A percentile compares a stretch with the other conserved stretches of the same genome.
Evolutionary conservation across 2,888 invertebrate genomes (phyloP).

Genomic region (Panzeria rudis): DNA sequence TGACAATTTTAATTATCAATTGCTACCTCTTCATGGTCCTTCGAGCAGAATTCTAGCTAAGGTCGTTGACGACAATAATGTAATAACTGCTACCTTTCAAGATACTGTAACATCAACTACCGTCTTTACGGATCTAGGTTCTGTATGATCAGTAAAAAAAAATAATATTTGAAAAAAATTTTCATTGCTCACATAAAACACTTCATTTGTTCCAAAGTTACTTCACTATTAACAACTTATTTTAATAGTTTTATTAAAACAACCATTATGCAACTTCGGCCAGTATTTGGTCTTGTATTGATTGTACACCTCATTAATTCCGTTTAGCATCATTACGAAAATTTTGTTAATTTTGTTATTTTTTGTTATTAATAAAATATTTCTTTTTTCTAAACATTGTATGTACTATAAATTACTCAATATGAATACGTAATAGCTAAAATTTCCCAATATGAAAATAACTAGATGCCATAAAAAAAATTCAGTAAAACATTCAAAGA

Average conservation of each 20-base stretch:
- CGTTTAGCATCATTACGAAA: slow-evolving; percentile 38
- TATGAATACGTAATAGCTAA: slow-evolving; percentile 62
- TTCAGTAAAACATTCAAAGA: slow-evolving; percentile 69
- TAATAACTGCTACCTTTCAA: too few relatives aligned
- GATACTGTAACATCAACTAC: too few relatives aligned
- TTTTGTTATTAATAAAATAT: slow-evolving; percentile 18
- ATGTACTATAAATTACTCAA: slow-evolving; percentile 57
- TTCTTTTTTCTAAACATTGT: slow-evolving; percentile 24
- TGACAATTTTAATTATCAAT: background rate
- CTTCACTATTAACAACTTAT: background rate
- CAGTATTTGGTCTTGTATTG: background rate
- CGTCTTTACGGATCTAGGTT: too few relatives aligned
- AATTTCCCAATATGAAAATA: slow-evolving; percentile 42
- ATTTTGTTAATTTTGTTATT: background rate
- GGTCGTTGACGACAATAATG: too few relatives aligned
- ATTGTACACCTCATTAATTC: slow-evolving; percentile 59
- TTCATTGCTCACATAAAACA: too few relatives aligned
- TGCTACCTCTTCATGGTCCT: background rate
- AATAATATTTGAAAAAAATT: too few relatives aligned
- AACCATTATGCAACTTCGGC: background rate
- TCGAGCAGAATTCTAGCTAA: background rate
- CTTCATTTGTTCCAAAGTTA: background rate
- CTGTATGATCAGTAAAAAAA: too few relatives aligned
- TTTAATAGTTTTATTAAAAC: background rate
- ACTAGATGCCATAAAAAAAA: slow-evolving; percentile 32